These are phyloP conservation scores for Philopotamus ludificatus DNA, from an alignment of 1,140 invertebrate genomes.

Conservation along the genomic window DNA sequence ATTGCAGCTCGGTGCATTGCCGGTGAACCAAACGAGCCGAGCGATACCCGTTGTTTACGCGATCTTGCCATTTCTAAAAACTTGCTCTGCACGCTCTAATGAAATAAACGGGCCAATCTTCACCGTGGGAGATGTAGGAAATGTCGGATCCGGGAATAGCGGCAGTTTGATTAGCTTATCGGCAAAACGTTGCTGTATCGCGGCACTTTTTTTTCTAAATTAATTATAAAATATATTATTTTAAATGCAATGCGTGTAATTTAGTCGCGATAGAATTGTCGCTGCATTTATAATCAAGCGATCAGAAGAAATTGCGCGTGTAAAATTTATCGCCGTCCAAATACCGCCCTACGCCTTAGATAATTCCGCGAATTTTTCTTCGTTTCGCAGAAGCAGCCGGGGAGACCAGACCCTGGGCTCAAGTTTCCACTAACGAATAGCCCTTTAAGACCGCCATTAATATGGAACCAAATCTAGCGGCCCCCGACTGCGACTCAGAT, in stretches of 20 bases:
- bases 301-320: neutral
- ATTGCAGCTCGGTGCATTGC: neutral
- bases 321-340: neutral
- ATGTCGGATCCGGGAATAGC: too few relatives aligned
- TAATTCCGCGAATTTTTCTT: constrained; percentile 1
- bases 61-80: too few relatives aligned
- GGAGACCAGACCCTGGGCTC: too few relatives aligned
- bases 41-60: neutral
- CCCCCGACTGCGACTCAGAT: neutral
- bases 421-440: neutral
- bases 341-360: neutral
- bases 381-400: neutral
- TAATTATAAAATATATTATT: too few relatives aligned
- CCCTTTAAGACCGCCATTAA: neutral
- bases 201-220: too few relatives aligned
- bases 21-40: neutral
- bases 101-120: too few relatives aligned
- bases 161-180: too few relatives aligned
- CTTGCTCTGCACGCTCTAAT: too few relatives aligned
- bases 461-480: constrained; percentile 3
- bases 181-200: too few relatives aligned
- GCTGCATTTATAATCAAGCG: neutral
- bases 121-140: too few relatives aligned
- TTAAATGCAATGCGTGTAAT: too few relatives aligned
- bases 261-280: neutral